Percentiles rank a stretch among this genome's conserved stretches.
These are phyloP conservation scores for Synergus umbraculus DNA, from an alignment of 2,888 invertebrate species.

Conservation along the genomic window DNA sequence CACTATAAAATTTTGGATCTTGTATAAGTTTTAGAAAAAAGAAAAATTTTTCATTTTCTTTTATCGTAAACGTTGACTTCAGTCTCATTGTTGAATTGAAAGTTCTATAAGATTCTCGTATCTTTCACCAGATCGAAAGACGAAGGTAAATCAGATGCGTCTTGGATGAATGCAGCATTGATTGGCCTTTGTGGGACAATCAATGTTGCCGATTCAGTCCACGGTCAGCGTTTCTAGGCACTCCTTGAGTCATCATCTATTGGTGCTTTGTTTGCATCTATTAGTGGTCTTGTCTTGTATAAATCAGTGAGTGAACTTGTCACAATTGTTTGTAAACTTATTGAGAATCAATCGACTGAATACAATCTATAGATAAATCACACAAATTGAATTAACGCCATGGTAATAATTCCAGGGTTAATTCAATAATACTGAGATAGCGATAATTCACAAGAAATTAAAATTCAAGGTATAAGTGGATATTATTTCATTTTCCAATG, in stretches of 20 bases:
- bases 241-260: conserved; percentile 24
- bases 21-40: too few species aligned
- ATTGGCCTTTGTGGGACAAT: conserved; percentile 37
- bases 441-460: background rate
- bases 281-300: conserved; percentile 15
- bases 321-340: conserved; percentile 25
- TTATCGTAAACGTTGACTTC: too few species aligned
- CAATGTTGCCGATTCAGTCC: conserved; percentile 30
- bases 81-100: too few species aligned
- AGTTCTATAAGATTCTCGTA: background rate
- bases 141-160: conserved; percentile 10
- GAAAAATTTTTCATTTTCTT: too few species aligned
- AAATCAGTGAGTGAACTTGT: conserved; percentile 8
- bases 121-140: background rate
- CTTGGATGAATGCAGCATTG: conserved; percentile 27
- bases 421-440: background rate
- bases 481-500: background rate
- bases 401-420: background rate
- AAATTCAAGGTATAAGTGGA: background rate
- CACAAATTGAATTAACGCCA: background rate
- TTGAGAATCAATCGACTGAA: background rate
- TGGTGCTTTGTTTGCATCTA: conserved; percentile 28
- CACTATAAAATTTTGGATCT: too few species aligned
- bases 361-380: background rate
- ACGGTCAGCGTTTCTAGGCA: conserved; percentile 32